Percentiles rank a stretch among this genome's conserved stretches.
Evolutionary conservation across 2,888 invertebrate genomes (phyloP).

Genomic region (Dromius quadrimaculatus): DNA sequence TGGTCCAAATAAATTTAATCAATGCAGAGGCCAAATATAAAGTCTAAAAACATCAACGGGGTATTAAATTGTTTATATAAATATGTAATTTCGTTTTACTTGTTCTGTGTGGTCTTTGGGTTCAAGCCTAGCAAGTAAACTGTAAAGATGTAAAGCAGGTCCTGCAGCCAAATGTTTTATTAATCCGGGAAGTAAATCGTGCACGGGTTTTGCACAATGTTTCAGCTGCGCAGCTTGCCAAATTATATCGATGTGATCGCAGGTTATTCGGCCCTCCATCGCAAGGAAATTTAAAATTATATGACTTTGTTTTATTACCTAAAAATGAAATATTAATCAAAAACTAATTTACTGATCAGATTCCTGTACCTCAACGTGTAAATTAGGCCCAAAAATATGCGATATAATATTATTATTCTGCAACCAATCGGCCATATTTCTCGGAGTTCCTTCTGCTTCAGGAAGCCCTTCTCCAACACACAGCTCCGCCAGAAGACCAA

Average conservation of each 20-base stretch:
- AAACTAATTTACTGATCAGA: slow-evolving; percentile 9
- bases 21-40: slow-evolving; percentile 90
- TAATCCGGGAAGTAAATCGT: slow-evolving; percentile 89
- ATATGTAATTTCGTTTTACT: too few species aligned
- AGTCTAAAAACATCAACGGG: slow-evolving; percentile 70
- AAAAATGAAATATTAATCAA: slow-evolving; percentile 55
- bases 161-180: slow-evolving; percentile 91
- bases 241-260: slow-evolving; percentile 91
- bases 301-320: slow-evolving; percentile 95
- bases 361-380: slow-evolving; percentile 86
- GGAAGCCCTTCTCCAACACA: slow-evolving; percentile 89
- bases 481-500: slow-evolving; percentile 90
- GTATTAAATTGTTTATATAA: slow-evolving; percentile 12
- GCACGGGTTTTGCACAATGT: slow-evolving; percentile 94
- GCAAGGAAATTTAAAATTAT: slow-evolving; percentile 93
- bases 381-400: slow-evolving; percentile 96
- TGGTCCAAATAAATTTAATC: slow-evolving; percentile 92
- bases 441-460: slow-evolving; percentile 87
- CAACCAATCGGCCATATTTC: slow-evolving; percentile 89
- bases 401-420: slow-evolving; percentile 90
- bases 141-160: slow-evolving; percentile 89
- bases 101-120: slow-evolving; percentile 94
- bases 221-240: slow-evolving; percentile 97
- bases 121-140: slow-evolving; percentile 86
- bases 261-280: slow-evolving; percentile 89